phyloP scores from a whole-genome alignment of 2,113 vertebrate species.

The Aegithalos caudatus region DNA sequence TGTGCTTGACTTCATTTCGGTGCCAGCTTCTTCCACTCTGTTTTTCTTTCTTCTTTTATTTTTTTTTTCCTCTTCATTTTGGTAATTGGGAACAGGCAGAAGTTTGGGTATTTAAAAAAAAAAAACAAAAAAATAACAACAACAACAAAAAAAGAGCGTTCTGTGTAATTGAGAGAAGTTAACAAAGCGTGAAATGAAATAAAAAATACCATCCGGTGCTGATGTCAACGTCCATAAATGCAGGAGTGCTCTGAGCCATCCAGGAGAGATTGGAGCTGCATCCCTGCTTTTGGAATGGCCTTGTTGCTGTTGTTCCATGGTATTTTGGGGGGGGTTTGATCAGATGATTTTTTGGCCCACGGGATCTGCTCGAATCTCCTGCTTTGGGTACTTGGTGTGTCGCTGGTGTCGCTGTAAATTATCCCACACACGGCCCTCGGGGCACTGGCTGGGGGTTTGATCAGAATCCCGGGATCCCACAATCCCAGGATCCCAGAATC shows the following conservation, averaged over 20 bases:
- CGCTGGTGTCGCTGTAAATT: fast-evolving
- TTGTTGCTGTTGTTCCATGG: background rate
- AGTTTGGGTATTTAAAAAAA: background rate
- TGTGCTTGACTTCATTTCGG: background rate
- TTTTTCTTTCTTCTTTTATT: background rate
- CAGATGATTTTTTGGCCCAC: fast-evolving
- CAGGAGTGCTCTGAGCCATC: background rate
- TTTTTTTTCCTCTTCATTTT: background rate
- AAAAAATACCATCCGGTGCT: conserved; percentile 31
- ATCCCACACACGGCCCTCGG: fast-evolving
- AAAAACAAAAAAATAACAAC: background rate
- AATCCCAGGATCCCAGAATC: background rate
- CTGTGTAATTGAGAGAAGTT: conserved; percentile 7
- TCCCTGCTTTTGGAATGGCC: background rate
- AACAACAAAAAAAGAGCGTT: background rate
- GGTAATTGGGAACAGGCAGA: conserved; percentile 32
- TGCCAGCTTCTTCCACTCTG: conserved; percentile 17
- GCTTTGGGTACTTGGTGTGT: background rate
- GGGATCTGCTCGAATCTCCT: background rate
- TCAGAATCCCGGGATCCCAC: background rate
- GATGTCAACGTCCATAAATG: conserved; percentile 8
- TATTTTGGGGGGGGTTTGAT: background rate
- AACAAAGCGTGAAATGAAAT: conserved; percentile 17
- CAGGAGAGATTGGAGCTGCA: background rate
- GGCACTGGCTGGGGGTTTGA: background rate